These are phyloP conservation scores for Dicrostonyx torquatus DNA, from an alignment of 2,797 vertebrate genomes.

Conservation along the genomic window DNA sequence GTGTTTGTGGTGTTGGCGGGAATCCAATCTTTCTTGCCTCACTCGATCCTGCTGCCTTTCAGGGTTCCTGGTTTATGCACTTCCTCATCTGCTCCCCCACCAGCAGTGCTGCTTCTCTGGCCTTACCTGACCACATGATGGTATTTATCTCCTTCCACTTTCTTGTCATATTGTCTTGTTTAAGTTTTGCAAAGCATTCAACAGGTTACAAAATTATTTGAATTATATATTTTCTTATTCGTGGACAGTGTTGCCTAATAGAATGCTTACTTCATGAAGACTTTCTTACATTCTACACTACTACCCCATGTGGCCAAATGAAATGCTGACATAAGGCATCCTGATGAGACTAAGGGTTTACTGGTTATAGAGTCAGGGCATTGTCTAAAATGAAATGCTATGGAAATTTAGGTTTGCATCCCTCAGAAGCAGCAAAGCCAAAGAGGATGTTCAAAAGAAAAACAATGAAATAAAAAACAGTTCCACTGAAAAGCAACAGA, in stretches of 20 bases:
- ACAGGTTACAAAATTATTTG: neutral
- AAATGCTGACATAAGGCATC: neutral
- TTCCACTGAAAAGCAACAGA: conserved; percentile 19
- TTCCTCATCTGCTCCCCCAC: neutral
- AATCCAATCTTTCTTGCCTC: neutral
- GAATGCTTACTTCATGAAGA: neutral
- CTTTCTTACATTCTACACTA: neutral
- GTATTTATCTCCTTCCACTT: neutral
- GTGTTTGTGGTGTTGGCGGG: accelerated
- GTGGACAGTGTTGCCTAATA: neutral
- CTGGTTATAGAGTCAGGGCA: neutral
- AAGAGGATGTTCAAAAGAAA: neutral
- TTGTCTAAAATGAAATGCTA: conserved; percentile 41
- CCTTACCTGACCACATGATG: neutral
- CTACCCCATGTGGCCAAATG: neutral
- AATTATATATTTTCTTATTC: neutral
- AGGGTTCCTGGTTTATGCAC: neutral
- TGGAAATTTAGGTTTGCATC: neutral
- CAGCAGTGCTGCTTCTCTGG: accelerated
- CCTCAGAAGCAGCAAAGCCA: conserved; percentile 28
- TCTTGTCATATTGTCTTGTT: neutral
- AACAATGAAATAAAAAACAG: neutral
- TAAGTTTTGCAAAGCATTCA: neutral
- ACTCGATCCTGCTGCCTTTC: neutral
- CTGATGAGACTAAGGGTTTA: neutral